Base-by-base conservation (phyloP, 2,888 invertebrate species). In the Automeris io region DNA sequence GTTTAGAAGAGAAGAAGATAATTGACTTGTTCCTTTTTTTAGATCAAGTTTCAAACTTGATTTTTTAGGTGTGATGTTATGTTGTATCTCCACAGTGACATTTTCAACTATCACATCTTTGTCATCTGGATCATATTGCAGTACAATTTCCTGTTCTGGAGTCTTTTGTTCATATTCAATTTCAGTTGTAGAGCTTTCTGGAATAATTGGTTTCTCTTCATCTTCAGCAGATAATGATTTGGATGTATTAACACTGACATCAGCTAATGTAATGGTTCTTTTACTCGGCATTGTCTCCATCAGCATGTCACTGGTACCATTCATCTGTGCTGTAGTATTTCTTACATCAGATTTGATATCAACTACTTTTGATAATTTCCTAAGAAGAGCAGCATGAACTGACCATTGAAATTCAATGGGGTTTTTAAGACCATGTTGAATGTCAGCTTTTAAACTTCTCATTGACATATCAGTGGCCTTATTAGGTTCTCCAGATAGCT, bases 61-160 rank as follows among this genome's bases (percentile, higher is more conserved):
- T 55, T 85, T 86, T 51, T 82, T 86, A 51, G 85, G 85, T 42
- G 83, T 81, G 23, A 86, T 85, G 47, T 81, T 85, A 41, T 86
- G 85, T 54, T 86, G 81, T 45, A 86, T 86, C 71, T 86, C 85
- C 41, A 85, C 83, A 35, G 85, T 83, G 1, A 85, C 81, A 67
- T 86, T 85, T 57, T 85, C 86, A 16, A 85, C 50, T 23, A 83
- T 68, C 16, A 77, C 54, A 47, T 81, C 74, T 18, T 61, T 75
- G 7, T 75, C 72, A 35, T 66, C 70, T 22, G 60, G 44, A 5
- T 31, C 39, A 7, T 24, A 23, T 26, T 33, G 48, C 19, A 46
- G 33, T 44, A 60, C 50, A 32, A 62, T 61, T 43, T 61, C 61
- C 21, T 64, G 54, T 51, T 46, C 37, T 38, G 26, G 19, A 16